Base-by-base conservation (phyloP, 2,888 invertebrate genomes). In the Ophion obscuratus region DNA sequence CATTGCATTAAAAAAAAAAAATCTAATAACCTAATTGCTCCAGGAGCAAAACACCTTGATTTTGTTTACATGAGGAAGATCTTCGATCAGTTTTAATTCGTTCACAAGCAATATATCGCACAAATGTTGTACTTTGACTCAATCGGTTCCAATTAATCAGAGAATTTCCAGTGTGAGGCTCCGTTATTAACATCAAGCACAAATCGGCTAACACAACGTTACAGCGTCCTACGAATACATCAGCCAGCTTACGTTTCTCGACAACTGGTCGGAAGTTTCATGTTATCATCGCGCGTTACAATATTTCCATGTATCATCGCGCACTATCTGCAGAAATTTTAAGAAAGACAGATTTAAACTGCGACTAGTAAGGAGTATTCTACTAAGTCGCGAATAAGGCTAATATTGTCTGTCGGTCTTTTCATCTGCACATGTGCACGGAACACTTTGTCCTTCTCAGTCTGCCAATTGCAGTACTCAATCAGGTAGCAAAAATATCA, bases 271-370 rank as follows among this genome's bases (percentile, higher is more conserved):
- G 14, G 44, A 44, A 68, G 68, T 68, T 44, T 68, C n/a, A 44
- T 47, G 47, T 14, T 47, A 47, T 31, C 24, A 27, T 64, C 31
- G 64, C 11, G 27, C 11, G 24, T 64, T 64, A 64, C 64, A 27
- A 64, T 64, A 27, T 64, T 64, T 31, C 64, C 64, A 11, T 31
- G 64, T 64, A 64, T 31, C 27, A 14, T 64, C 53, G 17, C 53
- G 14, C 53, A 53, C 11, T 53, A 53, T 53, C 53, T 68, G 31
- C 44, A 40, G 44, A 24, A 44, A 68, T 20, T 68, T 44, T 68
- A 68, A 68, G 47, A 86, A 71, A 80, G 76, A 76, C 86, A 87
- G 76, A 83, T 83, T 86, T 76, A 67, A 40, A 77, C 79, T 85
- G 73, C 85, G 81, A 85, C 31, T 27, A 85, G 71, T 67, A 78